These are phyloP conservation scores for Actenoides lindsayi DNA, from an alignment of 2,113 vertebrate genomes.

Conservation along the genomic window DNA sequence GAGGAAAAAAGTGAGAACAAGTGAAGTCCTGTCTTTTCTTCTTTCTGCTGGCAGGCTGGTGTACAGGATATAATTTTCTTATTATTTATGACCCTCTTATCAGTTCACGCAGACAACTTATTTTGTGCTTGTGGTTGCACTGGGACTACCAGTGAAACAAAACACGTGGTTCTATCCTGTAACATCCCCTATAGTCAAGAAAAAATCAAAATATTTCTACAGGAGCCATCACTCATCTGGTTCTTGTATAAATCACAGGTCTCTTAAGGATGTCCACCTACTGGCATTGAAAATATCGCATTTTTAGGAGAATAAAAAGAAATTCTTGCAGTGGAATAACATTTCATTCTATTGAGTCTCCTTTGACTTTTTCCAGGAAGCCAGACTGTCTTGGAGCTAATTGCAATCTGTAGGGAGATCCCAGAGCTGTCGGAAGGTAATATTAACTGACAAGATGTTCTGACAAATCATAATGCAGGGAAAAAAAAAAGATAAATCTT, in stretches of 20 bases:
- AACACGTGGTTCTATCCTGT: neutral
- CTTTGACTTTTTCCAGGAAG: neutral
- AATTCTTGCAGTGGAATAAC: neutral
- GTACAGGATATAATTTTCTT: neutral
- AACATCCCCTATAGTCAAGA: neutral
- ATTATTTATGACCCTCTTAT: neutral
- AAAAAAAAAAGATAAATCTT: neutral
- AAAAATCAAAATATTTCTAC: neutral
- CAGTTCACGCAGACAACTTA: neutral
- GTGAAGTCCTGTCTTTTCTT: neutral
- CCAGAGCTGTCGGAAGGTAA: neutral
- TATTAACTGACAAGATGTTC: neutral
- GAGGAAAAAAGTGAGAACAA: neutral
- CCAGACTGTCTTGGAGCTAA: neutral
- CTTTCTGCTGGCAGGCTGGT: neutral
- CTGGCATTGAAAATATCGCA: neutral
- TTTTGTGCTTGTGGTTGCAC: neutral
- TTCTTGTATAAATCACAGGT: neutral
- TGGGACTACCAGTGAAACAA: neutral
- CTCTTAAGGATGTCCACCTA: neutral
- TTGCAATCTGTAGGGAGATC: neutral
- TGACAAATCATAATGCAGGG: neutral
- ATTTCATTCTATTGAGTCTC: neutral
- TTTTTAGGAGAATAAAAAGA: neutral
- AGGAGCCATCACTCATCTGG: neutral